Conservation (phyloP, 2,797 vertebrate genomes). For the Dromococcyx pavoninus region DNA sequence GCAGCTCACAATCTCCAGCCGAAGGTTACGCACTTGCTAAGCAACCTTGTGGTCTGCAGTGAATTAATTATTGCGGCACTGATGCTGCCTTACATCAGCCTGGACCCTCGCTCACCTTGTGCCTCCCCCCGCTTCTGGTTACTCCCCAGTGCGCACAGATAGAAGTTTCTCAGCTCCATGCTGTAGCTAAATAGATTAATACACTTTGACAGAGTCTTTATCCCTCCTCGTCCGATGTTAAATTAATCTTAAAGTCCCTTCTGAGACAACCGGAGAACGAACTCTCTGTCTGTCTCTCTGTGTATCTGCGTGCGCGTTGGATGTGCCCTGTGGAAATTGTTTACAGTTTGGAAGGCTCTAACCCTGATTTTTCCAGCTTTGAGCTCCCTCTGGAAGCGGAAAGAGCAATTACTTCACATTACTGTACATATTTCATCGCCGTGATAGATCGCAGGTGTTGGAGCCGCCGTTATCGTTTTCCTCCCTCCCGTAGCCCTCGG, state of each 20-base stretch:
- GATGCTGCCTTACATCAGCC: neutral
- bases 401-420: conserved; percentile 64
- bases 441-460: conserved; percentile 66
- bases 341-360: conserved; percentile 42
- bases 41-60: neutral
- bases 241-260: neutral
- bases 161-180: neutral
- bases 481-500: neutral
- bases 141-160: neutral
- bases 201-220: neutral
- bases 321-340: neutral
- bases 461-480: conserved; percentile 31
- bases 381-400: conserved; percentile 65
- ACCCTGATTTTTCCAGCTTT: conserved; percentile 58
- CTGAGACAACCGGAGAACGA: neutral
- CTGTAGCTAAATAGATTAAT: neutral
- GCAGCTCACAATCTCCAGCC: neutral
- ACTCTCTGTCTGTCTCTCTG: neutral
- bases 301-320: neutral
- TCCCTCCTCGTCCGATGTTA: neutral
- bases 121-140: neutral
- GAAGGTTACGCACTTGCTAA: neutral
- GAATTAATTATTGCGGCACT: neutral
- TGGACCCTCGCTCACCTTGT: neutral
- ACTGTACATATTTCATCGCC: conserved; percentile 22